Base-by-base conservation (phyloP, 2,888 invertebrate species). In the Nomada fabriciana region DNA sequence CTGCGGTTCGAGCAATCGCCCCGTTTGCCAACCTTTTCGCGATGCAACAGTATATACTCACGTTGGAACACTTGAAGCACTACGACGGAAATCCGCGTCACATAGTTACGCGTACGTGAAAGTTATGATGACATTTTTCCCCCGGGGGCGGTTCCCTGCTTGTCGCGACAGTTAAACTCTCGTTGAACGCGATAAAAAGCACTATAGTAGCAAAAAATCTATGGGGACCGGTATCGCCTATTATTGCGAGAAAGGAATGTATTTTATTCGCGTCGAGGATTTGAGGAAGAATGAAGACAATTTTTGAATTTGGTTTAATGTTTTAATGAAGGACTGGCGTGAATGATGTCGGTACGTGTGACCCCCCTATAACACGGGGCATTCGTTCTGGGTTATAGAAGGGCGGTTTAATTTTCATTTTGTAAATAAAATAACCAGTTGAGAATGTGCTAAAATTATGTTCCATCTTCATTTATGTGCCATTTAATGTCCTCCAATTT, bases 1-100 rank as follows among this genome's bases (percentile, higher is more conserved):
- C 20, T 36, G 68, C 55, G 53, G 60, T 78, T 81, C 72, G 80
- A 76, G 76, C 82, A 69, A 68, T 71, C 80, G 70, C 43, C 83
- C 68, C 78, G 75, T 81, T 87, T 76, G 86, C 67, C 76, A 82
- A 77, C 57, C 74, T 87, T 86, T 68, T 67, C 70, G 71, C 85
- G 69, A 80, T 77, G 85, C 80, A 87, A 87, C 82, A 76, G 78
- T 75, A 87, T 85, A 87, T 79, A 55, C 43, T 52, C 43, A 36
- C 47, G 47, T 47, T 47, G 47, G 15, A 36, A 42, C 72, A 67
- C 59, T 61, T 20, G n/a, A n/a, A 20, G 75, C 53, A 47, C 43
- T 42, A 43, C 55, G 52, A 70, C 50, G 63, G 80, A 71, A 67
- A 72, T 70, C 13, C 13, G 42, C 47, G 53, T 57, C 53, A 11